A percentile compares a stretch with the other conserved stretches of the same genome.
phyloP scores from a whole-genome alignment of 2,888 invertebrate genomes.

The Alviniconcha strummeri region DNA sequence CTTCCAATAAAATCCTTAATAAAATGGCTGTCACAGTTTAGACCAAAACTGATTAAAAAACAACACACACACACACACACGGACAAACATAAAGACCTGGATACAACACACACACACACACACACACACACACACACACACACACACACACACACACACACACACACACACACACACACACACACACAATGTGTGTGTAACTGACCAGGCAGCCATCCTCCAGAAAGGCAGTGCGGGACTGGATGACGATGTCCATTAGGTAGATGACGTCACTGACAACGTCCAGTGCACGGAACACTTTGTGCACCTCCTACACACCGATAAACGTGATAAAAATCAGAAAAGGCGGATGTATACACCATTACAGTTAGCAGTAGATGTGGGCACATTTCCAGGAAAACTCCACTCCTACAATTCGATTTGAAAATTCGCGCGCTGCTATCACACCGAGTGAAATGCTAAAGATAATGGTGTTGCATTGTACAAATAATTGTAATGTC shows the following conservation, averaged over 20 bases:
- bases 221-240: conserved; percentile 59
- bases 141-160: not conserved
- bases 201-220: conserved; percentile 66
- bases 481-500: too few species aligned
- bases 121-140: not conserved
- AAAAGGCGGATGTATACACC: not conserved
- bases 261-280: conserved; percentile 59
- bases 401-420: not conserved
- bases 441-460: too few species aligned
- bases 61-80: conserved; percentile 8
- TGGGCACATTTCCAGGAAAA: not conserved
- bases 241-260: conserved; percentile 61
- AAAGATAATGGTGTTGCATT: too few species aligned
- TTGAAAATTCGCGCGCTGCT: not conserved
- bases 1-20: too few species aligned
- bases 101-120: not conserved
- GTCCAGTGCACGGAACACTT: conserved; percentile 55
- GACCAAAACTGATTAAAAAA: too few species aligned
- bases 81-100: not conserved
- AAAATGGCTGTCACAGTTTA: too few species aligned
- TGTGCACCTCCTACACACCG: conserved; percentile 16
- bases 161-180: conserved; percentile 7
- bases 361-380: not conserved
- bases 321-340: not conserved
- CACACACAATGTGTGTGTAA: conserved; percentile 14